Percentiles rank a stretch among this genome's conserved stretches.
phyloP scores from a whole-genome alignment of 2,113 vertebrate species.

The Campylomormyrus tamandua region DNA sequence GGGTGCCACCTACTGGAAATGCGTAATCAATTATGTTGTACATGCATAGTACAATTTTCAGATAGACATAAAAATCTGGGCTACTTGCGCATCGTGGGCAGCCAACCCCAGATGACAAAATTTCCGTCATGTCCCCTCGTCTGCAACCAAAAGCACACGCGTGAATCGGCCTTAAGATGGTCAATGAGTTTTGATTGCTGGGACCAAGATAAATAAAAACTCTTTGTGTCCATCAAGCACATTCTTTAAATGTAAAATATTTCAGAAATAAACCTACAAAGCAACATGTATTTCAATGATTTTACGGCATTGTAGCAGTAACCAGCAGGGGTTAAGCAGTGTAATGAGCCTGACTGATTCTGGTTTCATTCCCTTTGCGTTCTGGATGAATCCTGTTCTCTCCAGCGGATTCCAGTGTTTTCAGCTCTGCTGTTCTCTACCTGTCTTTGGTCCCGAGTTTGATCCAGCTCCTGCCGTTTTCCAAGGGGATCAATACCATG shows the following conservation, averaged over 20 bases:
- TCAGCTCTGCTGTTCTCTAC: constrained; percentile 69
- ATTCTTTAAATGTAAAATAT: neutral
- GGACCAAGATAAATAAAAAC: neutral
- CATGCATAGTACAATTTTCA: neutral
- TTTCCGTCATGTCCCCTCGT: neutral
- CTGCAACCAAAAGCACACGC: neutral
- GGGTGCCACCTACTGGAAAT: neutral
- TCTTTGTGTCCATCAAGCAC: neutral
- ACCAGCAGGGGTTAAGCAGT: neutral
- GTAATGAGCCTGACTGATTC: neutral
- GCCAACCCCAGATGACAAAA: neutral
- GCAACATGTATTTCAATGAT: neutral
- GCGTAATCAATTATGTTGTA: neutral
- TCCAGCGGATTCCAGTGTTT: constrained; percentile 61
- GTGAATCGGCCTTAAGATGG: neutral
- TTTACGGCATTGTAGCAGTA: neutral
- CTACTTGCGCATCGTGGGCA: neutral
- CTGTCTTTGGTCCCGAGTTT: constrained; percentile 70
- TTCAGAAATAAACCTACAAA: neutral
- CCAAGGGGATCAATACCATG: constrained; percentile 67
- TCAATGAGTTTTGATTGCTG: neutral
- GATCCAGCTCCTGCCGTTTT: constrained; percentile 70
- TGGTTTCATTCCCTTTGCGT: neutral
- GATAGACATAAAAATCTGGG: neutral
- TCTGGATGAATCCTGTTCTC: neutral